phyloP scores from a whole-genome alignment of 35 echinoderm and acorn worm genomes.

The Lytechinus variegatus region DNA sequence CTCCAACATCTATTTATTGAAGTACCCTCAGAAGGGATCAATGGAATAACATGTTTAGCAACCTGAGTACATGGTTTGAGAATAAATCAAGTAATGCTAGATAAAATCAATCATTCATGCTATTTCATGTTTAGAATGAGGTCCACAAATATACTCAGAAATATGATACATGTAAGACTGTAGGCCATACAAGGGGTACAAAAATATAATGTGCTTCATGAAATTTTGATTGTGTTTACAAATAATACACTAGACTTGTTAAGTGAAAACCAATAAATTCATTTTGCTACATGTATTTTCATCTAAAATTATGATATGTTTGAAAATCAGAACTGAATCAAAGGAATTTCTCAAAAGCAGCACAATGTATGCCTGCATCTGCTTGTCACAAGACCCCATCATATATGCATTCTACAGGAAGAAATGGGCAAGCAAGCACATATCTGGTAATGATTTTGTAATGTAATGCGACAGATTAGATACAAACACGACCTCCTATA shows the following conservation, averaged over 20 bases:
- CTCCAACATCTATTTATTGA: background rate
- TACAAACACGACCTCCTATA: background rate
- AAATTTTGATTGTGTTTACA: background rate
- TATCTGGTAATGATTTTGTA: background rate
- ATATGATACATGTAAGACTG: background rate
- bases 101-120: background rate
- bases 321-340: no score
- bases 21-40: background rate
- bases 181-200: background rate
- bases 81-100: background rate
- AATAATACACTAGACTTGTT: background rate
- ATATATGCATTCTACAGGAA: background rate
- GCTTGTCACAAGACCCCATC: no score
- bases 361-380: no score
- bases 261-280: no score
- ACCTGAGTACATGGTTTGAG: background rate
- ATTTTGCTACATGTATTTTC: no score
- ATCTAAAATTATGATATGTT: no score
- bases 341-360: no score
- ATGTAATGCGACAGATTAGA: slow-evolving; percentile 11
- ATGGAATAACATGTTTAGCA: background rate
- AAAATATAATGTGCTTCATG: background rate
- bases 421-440: background rate
- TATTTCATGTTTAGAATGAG: background rate
- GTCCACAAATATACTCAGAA: background rate